Conservation (phyloP, 2,113 vertebrate species). For the Sinocyclocheilus rhinocerous region DNA sequence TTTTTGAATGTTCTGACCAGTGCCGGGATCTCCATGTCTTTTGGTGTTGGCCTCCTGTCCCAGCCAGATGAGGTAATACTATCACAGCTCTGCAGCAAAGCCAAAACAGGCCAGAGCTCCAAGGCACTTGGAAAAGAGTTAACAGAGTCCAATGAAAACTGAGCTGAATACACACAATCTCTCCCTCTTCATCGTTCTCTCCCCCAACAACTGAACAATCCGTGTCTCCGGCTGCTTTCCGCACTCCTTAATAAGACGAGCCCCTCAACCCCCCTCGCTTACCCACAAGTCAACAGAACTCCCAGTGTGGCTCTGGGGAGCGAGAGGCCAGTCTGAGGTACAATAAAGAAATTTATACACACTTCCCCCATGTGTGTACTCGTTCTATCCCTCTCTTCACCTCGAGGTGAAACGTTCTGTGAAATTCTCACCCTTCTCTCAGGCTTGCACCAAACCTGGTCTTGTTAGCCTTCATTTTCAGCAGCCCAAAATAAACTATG, state of each 20-base stretch:
- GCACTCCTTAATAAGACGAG: conserved; percentile 53
- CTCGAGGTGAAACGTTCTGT: conserved; percentile 35
- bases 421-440: conserved; percentile 37
- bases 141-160: conserved; percentile 69
- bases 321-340: conserved; percentile 22
- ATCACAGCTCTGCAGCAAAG: conserved; percentile 79
- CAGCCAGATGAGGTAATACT: conserved; percentile 84
- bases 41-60: conserved; percentile 70
- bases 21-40: conserved; percentile 72
- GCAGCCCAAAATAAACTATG: conserved; percentile 69
- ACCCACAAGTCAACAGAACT: conserved; percentile 27
- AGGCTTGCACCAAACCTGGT: conserved; percentile 40
- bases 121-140: conserved; percentile 93
- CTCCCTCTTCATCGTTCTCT: conserved; percentile 41
- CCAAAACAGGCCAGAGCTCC: conserved; percentile 72
- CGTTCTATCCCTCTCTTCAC: conserved; percentile 2
- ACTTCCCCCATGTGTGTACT: conserved; percentile 25
- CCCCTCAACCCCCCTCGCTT: conserved; percentile 30
- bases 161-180: conserved; percentile 62
- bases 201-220: conserved; percentile 34
- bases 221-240: conserved; percentile 52
- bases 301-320: conserved; percentile 43
- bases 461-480: conserved; percentile 57
- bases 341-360: conserved; percentile 31
- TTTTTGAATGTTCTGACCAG: conserved; percentile 81